Conservation (phyloP, 2,797 vertebrate genomes). For the Erethizon dorsatum region DNA sequence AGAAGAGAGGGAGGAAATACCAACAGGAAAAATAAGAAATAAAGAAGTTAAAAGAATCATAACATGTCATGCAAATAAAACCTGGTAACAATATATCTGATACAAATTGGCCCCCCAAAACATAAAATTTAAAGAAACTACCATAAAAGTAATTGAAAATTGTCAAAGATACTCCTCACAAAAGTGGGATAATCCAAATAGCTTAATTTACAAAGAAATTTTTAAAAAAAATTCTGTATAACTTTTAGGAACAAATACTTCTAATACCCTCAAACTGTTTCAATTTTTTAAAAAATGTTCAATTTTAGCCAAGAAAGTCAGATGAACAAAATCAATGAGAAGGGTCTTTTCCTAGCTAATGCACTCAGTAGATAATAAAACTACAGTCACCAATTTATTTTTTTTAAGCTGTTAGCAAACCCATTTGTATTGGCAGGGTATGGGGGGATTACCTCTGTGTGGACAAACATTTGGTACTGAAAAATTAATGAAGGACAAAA, state of each 20-base stretch:
- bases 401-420: neutral
- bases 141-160: neutral
- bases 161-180: neutral
- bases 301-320: neutral
- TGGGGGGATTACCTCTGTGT: too few relatives aligned
- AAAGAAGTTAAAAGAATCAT: neutral
- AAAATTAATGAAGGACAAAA: conserved; percentile 31
- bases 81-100: neutral
- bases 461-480: neutral
- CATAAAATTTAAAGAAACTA: conserved; percentile 28
- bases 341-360: neutral
- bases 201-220: neutral
- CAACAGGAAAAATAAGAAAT: conserved; percentile 9
- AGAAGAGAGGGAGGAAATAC: neutral
- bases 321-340: neutral
- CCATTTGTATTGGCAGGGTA: neutral
- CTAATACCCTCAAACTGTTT: neutral
- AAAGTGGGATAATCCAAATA: neutral
- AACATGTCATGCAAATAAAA: conserved; percentile 49
- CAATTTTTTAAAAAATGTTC: neutral
- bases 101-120: neutral
- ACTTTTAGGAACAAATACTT: neutral
- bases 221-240: neutral
- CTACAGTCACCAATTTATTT: neutral
- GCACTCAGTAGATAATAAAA: neutral